A percentile compares a stretch with the other conserved stretches of the same genome.
Conservation (phyloP, 2,888 invertebrate genomes). For the Cerceris rybyensis region DNA sequence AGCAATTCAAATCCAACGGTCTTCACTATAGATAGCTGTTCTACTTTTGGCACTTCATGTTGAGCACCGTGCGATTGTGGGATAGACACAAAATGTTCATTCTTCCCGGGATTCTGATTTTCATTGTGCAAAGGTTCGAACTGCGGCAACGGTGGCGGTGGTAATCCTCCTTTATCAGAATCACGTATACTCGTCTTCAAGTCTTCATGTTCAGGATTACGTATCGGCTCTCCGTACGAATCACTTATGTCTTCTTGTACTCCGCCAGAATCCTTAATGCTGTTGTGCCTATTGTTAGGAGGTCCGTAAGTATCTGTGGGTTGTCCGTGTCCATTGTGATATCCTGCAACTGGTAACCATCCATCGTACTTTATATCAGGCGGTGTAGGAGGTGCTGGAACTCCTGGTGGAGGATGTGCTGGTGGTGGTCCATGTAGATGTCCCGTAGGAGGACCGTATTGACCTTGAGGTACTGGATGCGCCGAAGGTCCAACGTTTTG, state of each 20-base stretch:
- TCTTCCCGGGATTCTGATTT: slow-evolving; percentile 32
- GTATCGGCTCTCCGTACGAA: slow-evolving; percentile 83
- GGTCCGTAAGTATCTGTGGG: slow-evolving; percentile 73
- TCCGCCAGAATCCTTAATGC: slow-evolving; percentile 10
- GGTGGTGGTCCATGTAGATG: slow-evolving; percentile 85
- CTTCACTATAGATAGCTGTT: slow-evolving; percentile 61
- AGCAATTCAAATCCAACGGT: slow-evolving; percentile 69
- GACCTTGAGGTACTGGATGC: slow-evolving; percentile 38
- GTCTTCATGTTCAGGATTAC: slow-evolving; percentile 76
- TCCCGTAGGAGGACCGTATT: slow-evolving; percentile 79
- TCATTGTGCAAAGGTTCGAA: slow-evolving; percentile 76
- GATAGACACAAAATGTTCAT: slow-evolving; percentile 34
- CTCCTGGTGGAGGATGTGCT: slow-evolving; percentile 86
- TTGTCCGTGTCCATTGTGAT: slow-evolving; percentile 79
- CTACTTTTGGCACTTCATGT: slow-evolving; percentile 54
- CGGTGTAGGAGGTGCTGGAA: slow-evolving; percentile 89
- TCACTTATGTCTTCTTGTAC: slow-evolving; percentile 79
- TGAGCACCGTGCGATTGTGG: slow-evolving; percentile 51
- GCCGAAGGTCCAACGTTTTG: slow-evolving; percentile 13
- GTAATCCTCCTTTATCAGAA: slow-evolving; percentile 73
- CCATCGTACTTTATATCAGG: slow-evolving; percentile 91
- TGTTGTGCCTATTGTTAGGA: slow-evolving; percentile 69
- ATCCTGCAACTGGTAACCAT: slow-evolving; percentile 93
- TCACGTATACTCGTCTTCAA: slow-evolving; percentile 74
- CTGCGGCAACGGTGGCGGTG: slow-evolving; percentile 77